phyloP scores from a whole-genome alignment of 2,888 invertebrate species.

The Limnephilus marmoratus region DNA sequence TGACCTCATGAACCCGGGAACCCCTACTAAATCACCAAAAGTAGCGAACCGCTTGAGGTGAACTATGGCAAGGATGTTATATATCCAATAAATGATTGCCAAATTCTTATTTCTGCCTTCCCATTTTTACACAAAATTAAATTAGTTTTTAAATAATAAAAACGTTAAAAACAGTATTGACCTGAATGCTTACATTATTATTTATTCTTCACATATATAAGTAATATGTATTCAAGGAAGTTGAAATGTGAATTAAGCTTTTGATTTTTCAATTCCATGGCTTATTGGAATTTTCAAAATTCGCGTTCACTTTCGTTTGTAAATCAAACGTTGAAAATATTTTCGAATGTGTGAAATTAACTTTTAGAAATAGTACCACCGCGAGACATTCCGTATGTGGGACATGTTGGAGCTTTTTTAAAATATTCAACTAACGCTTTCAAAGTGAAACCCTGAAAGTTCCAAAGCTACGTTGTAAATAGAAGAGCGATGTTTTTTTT shows the following conservation, averaged over 20 bases:
- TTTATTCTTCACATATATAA: too few relatives aligned
- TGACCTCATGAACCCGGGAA: too few relatives aligned
- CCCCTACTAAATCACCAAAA: too few relatives aligned
- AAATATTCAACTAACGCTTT: conserved; percentile 53
- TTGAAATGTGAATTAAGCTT: not conserved
- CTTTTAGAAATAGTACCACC: not conserved
- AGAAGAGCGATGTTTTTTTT: conserved; percentile 27
- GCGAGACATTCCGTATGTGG: conserved; percentile 4
- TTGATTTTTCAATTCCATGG: not conserved
- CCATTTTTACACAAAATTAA: too few relatives aligned
- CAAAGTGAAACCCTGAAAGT: conserved; percentile 44
- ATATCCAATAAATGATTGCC: too few relatives aligned
- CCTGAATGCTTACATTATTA: too few relatives aligned
- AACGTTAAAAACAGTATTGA: too few relatives aligned
- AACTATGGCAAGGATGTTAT: too few relatives aligned
- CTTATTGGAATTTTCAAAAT: not conserved
- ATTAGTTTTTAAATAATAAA: too few relatives aligned
- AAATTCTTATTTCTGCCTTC: too few relatives aligned
- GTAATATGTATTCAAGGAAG: not conserved
- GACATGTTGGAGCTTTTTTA: conserved; percentile 42
- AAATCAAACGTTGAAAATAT: not conserved
- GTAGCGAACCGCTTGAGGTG: too few relatives aligned
- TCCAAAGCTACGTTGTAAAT: conserved; percentile 46
- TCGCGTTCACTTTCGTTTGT: not conserved
- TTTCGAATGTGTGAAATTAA: conserved; percentile 19